A percentile compares a stretch with the other conserved stretches of the same genome.
Conservation (phyloP, 2,797 vertebrate genomes). For the Coranthus polyacanthus region DNA sequence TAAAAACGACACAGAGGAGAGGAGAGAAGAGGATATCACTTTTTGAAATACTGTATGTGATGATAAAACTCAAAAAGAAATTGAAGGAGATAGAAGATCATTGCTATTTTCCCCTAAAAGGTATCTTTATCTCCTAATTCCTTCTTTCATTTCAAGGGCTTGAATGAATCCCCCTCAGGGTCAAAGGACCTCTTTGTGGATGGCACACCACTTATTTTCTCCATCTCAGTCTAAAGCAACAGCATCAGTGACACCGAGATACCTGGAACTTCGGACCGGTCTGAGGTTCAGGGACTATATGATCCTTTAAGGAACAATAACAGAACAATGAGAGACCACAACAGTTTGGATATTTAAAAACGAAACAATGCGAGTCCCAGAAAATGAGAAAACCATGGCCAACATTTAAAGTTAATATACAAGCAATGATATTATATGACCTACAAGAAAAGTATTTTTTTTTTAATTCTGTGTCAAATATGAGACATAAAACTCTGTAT, state of each 20-base stretch:
- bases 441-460: too few relatives aligned
- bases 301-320: constrained; percentile 10
- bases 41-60: constrained; percentile 6
- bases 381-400: constrained; percentile 27
- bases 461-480: too few relatives aligned
- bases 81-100: constrained; percentile 14
- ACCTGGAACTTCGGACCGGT: constrained; percentile 16
- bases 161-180: constrained; percentile 46
- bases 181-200: constrained; percentile 46
- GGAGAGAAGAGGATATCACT: too few relatives aligned
- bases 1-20: too few relatives aligned
- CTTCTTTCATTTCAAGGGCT: constrained; percentile 62
- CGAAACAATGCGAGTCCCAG: neutral
- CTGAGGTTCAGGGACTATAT: constrained; percentile 11
- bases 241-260: constrained; percentile 32
- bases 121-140: constrained; percentile 57
- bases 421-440: too few relatives aligned
- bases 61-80: constrained; percentile 30
- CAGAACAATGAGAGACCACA: neutral
- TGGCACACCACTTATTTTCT: constrained; percentile 54
- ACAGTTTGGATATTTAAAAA: constrained; percentile 11
- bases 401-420: neutral
- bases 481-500: too few relatives aligned
- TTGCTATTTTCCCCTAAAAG: constrained; percentile 40
- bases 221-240: constrained; percentile 30